phyloP scores from a whole-genome alignment of 1,140 invertebrate species.

The Dryas iulia region DNA sequence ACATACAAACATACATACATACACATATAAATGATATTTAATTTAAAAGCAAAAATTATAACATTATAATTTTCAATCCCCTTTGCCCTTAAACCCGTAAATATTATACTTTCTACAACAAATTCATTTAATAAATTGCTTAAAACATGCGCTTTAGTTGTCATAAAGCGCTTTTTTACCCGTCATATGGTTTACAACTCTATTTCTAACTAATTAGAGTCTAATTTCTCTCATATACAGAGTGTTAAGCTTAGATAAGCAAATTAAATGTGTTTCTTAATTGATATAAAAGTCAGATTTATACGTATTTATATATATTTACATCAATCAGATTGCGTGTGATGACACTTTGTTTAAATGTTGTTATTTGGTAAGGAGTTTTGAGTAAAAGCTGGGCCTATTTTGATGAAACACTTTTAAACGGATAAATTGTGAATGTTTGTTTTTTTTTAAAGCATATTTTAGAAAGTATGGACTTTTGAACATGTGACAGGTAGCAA shows the following conservation, averaged over 20 bases:
- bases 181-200: neutral
- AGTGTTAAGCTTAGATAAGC: neutral
- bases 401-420: too few species aligned
- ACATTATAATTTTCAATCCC: slow-evolving; percentile 16
- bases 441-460: too few species aligned
- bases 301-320: neutral
- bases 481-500: too few species aligned
- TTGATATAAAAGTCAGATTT: slow-evolving; percentile 9
- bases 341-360: neutral
- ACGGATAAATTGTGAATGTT: too few species aligned
- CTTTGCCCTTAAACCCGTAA: slow-evolving; percentile 27
- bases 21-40: neutral
- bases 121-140: slow-evolving; percentile 28
- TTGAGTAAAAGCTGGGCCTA: too few species aligned
- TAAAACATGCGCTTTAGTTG: slow-evolving; percentile 11
- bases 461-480: too few species aligned
- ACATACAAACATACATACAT: neutral
- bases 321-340: neutral
- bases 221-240: neutral
- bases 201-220: neutral
- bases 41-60: slow-evolving; percentile 14
- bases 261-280: slow-evolving; percentile 14
- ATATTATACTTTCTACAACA: slow-evolving; percentile 23
- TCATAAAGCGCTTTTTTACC: neutral
- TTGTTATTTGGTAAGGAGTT: neutral